These are phyloP conservation scores for Adelognathus sp. DNA, from an alignment of 2,888 invertebrate species.

Conservation along the genomic window DNA sequence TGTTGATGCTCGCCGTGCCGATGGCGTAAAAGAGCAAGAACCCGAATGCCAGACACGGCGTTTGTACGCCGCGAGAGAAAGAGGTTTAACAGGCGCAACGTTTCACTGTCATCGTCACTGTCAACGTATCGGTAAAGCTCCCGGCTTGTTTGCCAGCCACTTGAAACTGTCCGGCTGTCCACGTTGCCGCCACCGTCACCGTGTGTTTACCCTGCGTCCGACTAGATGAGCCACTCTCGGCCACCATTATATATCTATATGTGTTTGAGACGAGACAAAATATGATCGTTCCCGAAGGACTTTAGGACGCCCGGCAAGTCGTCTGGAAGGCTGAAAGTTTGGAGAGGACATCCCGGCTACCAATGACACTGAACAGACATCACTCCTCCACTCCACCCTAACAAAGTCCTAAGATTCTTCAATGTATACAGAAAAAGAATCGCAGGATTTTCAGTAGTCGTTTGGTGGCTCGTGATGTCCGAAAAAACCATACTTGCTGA, in stretches of 20 bases:
- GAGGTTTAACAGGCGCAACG: conserved; percentile 60
- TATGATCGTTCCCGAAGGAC: conserved; percentile 46
- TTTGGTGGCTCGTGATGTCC: too few relatives aligned
- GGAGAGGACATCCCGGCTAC: not conserved
- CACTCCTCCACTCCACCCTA: not conserved
- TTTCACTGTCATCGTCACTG: conserved; percentile 61
- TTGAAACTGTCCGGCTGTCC: conserved; percentile 64
- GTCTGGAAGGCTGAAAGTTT: not conserved
- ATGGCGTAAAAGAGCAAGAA: conserved; percentile 20
- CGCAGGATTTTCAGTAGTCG: not conserved
- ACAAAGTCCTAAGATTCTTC: not conserved
- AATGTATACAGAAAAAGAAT: not conserved
- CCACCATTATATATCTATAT: conserved; percentile 25
- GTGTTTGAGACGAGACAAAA: conserved; percentile 23
- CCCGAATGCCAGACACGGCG: not conserved
- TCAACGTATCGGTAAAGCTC: conserved; percentile 59
- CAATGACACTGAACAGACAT: conserved; percentile 27
- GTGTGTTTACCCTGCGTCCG: conserved; percentile 44
- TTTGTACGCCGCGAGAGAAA: conserved; percentile 11
- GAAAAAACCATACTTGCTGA: too few relatives aligned
- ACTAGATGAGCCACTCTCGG: conserved; percentile 53
- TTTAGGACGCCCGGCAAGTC: conserved; percentile 19
- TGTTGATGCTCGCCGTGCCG: conserved; percentile 11
- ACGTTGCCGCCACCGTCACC: conserved; percentile 37
- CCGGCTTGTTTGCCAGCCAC: conserved; percentile 68